phyloP scores from a whole-genome alignment of 2,888 invertebrate species.

The Pachliopta kotzebuea region DNA sequence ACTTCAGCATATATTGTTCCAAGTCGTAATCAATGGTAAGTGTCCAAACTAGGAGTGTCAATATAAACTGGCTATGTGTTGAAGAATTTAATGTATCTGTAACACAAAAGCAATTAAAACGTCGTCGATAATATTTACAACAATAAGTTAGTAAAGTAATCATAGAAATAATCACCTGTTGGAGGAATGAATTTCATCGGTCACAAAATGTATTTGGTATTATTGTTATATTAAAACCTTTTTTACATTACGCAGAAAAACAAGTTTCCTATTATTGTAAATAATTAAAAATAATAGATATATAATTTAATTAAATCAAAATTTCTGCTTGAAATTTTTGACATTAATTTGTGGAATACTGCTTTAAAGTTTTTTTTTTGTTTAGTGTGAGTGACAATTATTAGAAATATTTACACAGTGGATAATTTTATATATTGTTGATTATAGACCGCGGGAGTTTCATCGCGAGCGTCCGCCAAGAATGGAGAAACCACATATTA shows the following conservation, averaged over 20 bases:
- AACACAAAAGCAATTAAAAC: constrained; percentile 13
- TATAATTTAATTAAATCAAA: neutral
- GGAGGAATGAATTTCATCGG: constrained; percentile 4
- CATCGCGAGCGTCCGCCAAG: constrained; percentile 55
- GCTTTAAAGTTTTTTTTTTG: neutral
- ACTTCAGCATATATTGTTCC: constrained; percentile 50
- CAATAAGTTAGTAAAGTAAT: neutral
- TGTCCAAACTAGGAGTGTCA: constrained; percentile 64
- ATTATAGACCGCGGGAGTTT: constrained; percentile 58
- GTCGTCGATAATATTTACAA: constrained; percentile 1
- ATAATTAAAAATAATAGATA: neutral
- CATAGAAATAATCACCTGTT: constrained; percentile 5
- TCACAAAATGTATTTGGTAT: constrained; percentile 2
- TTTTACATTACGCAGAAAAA: no score
- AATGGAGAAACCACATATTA: constrained; percentile 44
- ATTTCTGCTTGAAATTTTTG: neutral
- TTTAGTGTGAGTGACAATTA: constrained; percentile 9
- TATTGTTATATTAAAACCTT: neutral
- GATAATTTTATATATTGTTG: constrained; percentile 38
- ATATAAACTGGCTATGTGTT: constrained; percentile 63
- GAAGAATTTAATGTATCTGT: constrained; percentile 45
- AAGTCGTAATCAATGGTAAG: constrained; percentile 62
- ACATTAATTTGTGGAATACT: neutral
- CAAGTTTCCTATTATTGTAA: neutral
- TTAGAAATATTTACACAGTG: constrained; percentile 20